Base-by-base conservation (phyloP, 2,797 vertebrate genomes). In the Lindbergichthys nudifrons region DNA sequence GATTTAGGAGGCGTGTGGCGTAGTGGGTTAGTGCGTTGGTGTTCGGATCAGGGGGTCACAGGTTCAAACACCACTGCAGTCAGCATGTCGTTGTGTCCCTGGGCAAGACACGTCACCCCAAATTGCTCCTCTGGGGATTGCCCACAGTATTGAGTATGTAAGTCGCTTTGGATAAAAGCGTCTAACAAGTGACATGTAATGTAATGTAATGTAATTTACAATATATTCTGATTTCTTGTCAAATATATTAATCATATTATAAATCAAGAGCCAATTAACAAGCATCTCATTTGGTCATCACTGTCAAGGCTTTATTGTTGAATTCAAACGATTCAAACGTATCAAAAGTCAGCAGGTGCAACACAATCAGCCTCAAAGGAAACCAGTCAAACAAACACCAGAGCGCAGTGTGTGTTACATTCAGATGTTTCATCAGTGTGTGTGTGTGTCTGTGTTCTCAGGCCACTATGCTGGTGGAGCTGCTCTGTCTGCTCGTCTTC, bases 401-500 rank as follows among this genome's bases (percentile, higher is more conserved):
- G 12, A 16, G 1, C 7, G 0, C 42, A 30, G 1, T 6, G 23
- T 5, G 21, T 9, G 19, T 1, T 61, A 1, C 18, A n/a, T 41
- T 42, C 14, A 23, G 4, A 41, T 23, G 47, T 6, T 3, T 23
- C 10, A 42, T 9, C 42, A 1, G 39, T 59, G 15, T 43, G 6
- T 58, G 19, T 58, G 19, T 60, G 8, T n/a, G 19, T 0, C 30
- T 48, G 30, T 59, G 48, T 46, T 21, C 50, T 3, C 89, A 98
- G 97, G 95, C 79, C 15, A 97, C 96, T 0, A 93, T 95, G 9
- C 10, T 96, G 62, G 84, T 92, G 0, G 97, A 98, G 93, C 91
- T 97, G 12, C 26, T 96, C 48, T 98, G 97, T 65, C 93, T 98
- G 60, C 70, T 93, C n/a, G 94, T 92, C 23, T 98, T 98, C 89